Evolutionary conservation across 64 coral and sea anemone species (phyloP).

Genomic region (Actinia tenebrosa): DNA sequence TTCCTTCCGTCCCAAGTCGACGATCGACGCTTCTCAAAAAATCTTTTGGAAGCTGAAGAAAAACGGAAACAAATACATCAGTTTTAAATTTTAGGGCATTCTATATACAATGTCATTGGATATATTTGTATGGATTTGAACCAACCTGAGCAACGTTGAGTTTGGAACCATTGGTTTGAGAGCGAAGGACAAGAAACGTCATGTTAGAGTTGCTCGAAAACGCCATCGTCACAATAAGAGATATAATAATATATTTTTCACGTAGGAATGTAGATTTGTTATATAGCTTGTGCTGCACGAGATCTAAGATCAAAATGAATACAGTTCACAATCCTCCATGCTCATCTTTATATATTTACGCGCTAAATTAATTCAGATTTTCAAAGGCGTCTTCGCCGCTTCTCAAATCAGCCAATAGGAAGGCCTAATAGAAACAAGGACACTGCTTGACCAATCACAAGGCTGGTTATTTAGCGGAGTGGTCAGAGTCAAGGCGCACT

Average conservation of each 20-base stretch:
- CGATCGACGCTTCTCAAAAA: slow-evolving; percentile 72
- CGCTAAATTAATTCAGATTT: slow-evolving; percentile 17
- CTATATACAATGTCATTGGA: not conserved
- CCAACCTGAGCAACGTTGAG: not conserved
- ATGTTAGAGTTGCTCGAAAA: slow-evolving; percentile 26
- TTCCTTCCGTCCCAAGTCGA: slow-evolving; percentile 55
- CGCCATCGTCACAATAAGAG: slow-evolving; percentile 8
- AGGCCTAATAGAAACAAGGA: not conserved
- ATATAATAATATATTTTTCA: not conserved
- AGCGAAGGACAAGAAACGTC: slow-evolving; percentile 14
- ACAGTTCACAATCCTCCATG: not conserved
- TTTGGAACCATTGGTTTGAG: slow-evolving; percentile 1
- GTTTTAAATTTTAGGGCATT: not conserved
- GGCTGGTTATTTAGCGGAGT: not conserved
- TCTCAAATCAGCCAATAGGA: not conserved
- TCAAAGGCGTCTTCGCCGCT: slow-evolving; percentile 23
- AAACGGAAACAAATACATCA: not conserved
- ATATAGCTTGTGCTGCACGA: not conserved
- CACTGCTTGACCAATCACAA: not conserved
- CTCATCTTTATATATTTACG: slow-evolving; percentile 30
- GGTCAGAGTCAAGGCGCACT: not conserved
- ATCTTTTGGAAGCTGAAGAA: slow-evolving; percentile 46
- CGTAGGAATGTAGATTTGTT: slow-evolving; percentile 9
- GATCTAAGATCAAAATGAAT: slow-evolving; percentile 2
- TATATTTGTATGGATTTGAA: not conserved